Evolutionary conservation across 2,888 invertebrate genomes (phyloP).

Genomic region (Rhamphomyia laevipes): DNA sequence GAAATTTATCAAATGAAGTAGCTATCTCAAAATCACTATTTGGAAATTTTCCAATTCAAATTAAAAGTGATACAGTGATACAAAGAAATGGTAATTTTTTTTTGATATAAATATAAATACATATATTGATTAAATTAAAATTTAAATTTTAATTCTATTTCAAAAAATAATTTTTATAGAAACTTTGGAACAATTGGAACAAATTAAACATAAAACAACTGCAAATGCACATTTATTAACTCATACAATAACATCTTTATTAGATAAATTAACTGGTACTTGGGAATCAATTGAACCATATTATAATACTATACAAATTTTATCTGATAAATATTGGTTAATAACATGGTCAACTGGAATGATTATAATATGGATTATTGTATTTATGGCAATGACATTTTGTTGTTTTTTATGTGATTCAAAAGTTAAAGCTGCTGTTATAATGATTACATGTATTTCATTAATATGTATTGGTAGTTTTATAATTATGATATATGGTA

Average conservation of each 20-base stretch:
- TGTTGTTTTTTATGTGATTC: constrained; percentile 35
- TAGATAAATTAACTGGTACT: constrained; percentile 28
- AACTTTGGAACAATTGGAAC: constrained; percentile 34
- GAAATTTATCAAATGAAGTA: constrained; percentile 36
- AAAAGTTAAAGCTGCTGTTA: constrained; percentile 31
- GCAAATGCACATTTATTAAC: constrained; percentile 34
- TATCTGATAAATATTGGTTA: constrained; percentile 32
- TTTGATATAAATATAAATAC: not conserved
- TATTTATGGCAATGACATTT: constrained; percentile 32
- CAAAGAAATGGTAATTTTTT: constrained; percentile 32
- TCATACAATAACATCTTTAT: constrained; percentile 28
- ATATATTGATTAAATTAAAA: not conserved
- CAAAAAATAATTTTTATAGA: constrained; percentile 23
- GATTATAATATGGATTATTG: constrained; percentile 30
- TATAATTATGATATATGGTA: constrained; percentile 29
- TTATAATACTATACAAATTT: constrained; percentile 27
- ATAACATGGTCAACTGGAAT: constrained; percentile 31
- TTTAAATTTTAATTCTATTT: not conserved
- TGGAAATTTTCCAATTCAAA: constrained; percentile 36
- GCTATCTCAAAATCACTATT: constrained; percentile 36
- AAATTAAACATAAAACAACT: constrained; percentile 32
- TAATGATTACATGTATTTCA: constrained; percentile 29
- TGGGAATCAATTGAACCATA: constrained; percentile 30
- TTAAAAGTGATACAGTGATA: constrained; percentile 34
- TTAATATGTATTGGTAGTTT: constrained; percentile 33